Evolutionary conservation across 35 echinoderm and acorn worm species (phyloP).

Genomic region (Chiridota heheva): DNA sequence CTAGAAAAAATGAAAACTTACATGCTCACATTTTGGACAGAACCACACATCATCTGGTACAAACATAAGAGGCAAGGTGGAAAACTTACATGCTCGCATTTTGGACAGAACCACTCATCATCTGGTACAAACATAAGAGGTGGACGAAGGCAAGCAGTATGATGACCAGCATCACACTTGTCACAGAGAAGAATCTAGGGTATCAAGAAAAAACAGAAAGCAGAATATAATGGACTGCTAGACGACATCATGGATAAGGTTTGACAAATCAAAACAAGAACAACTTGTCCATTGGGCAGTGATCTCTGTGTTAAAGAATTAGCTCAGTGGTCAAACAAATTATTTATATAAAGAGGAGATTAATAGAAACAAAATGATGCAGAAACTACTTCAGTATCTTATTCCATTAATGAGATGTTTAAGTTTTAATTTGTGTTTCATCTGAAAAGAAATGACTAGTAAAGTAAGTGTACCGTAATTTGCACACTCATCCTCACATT

Average conservation of each 20-base stretch:
- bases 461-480: too few relatives aligned
- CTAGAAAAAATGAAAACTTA: too few relatives aligned
- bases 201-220: background rate
- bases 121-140: constrained; percentile 95
- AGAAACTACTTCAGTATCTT: too few relatives aligned
- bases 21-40: constrained; percentile 96
- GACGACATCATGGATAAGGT: too few relatives aligned
- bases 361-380: background rate
- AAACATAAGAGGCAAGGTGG: constrained; percentile 88
- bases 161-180: constrained; percentile 91
- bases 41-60: constrained; percentile 94
- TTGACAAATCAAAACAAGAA: too few relatives aligned
- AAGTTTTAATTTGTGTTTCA: too few relatives aligned
- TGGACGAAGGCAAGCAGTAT: constrained; percentile 91
- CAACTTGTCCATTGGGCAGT: too few relatives aligned
- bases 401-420: too few relatives aligned
- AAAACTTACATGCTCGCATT: constrained; percentile 97
- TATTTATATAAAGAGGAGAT: background rate
- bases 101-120: constrained; percentile 93
- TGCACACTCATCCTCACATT: too few relatives aligned
- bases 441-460: too few relatives aligned
- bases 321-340: too few relatives aligned
- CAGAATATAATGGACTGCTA: background rate
- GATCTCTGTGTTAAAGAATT: too few relatives aligned
- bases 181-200: constrained; percentile 93